Conservation (phyloP, 2,888 invertebrate species). For the Xestia xanthographa region DNA sequence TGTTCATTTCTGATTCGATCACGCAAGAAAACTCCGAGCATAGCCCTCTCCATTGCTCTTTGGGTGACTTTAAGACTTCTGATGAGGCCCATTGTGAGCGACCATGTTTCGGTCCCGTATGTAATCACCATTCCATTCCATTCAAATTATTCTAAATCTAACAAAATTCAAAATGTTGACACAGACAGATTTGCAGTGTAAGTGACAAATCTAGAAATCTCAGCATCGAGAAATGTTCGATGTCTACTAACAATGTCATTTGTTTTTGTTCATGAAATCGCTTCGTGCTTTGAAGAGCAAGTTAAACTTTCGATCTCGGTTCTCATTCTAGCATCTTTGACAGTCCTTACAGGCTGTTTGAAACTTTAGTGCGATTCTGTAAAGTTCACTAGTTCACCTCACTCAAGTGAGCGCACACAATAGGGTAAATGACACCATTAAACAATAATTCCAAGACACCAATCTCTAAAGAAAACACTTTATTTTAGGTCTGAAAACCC, state of each 20-base stretch:
- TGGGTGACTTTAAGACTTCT: too few relatives aligned
- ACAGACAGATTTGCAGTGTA: not conserved
- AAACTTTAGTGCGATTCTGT: not conserved
- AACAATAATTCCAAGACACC: too few relatives aligned
- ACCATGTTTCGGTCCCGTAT: too few relatives aligned
- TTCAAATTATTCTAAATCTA: not conserved
- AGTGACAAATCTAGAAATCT: not conserved
- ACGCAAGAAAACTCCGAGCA: too few relatives aligned
- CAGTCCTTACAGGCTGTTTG: not conserved
- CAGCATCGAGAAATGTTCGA: not conserved
- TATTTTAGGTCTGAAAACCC: too few relatives aligned
- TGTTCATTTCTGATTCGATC: too few relatives aligned
- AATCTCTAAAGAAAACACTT: too few relatives aligned
- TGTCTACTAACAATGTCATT: conserved; percentile 21
- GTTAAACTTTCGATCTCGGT: not conserved
- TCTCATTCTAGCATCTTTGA: conserved; percentile 2
- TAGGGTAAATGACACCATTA: too few relatives aligned
- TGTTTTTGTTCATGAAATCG: conserved; percentile 11
- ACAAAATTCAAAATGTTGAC: not conserved
- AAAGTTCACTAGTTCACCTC: not conserved
- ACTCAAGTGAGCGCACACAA: conserved; percentile 4
- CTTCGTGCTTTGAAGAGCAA: not conserved
- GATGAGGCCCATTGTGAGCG: too few relatives aligned
- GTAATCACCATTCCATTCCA: too few relatives aligned
- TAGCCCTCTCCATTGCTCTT: too few relatives aligned